Evolutionary conservation across 2,888 invertebrate genomes (phyloP), one percentile per base, ranked within the genome.

Genomic region (Limnephilus rhombicus): DNA sequence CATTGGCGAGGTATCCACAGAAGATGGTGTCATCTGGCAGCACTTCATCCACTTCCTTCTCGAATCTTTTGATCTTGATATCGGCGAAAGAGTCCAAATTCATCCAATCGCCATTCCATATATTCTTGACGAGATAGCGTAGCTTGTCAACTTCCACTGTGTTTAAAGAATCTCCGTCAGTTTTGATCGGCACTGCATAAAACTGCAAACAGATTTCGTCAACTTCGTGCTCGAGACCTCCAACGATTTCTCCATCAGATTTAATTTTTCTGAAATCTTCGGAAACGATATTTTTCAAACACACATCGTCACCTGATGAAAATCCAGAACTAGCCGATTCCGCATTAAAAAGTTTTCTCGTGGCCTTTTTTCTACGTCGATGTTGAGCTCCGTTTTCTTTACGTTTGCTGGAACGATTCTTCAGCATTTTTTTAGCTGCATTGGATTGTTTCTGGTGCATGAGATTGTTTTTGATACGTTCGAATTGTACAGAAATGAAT

Each of bases 31-130:
- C 90, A 4, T 87, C 80, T 1, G 93, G 93, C 12, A 93, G 24
- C 31, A 92, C 80, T 91, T 93, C 93, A 34, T 93, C 92, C 13
- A 82, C 34, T 53, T 93, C 93, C 37, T 83, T 49, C 81, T 92
- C 91, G 31, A 85, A 92, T 37, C 91, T 85, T 83, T 91, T 90
- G 29, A 93, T 91, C 31, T 68, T 45, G 49, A 93, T 90, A 83
- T 90, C 45, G 11, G 83, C n/a, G n/a, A 93, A 88, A 7, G 49
- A 11, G 29, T 87, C 81, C 37, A 91, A 29, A 92, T 93, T 45
- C 1, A 91, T 45, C 13, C 80, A 9, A 29, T 31, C 90, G 0
- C 90, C 91, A 24, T 88, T 86, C 53, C 92, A 91, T 37, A 91
- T 85, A 15, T 90, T 80, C 31, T 89, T 86, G 11, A 90, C 29